phyloP scores from a whole-genome alignment of 2,797 vertebrate species.

The Myoxocephalus aenaeus region DNA sequence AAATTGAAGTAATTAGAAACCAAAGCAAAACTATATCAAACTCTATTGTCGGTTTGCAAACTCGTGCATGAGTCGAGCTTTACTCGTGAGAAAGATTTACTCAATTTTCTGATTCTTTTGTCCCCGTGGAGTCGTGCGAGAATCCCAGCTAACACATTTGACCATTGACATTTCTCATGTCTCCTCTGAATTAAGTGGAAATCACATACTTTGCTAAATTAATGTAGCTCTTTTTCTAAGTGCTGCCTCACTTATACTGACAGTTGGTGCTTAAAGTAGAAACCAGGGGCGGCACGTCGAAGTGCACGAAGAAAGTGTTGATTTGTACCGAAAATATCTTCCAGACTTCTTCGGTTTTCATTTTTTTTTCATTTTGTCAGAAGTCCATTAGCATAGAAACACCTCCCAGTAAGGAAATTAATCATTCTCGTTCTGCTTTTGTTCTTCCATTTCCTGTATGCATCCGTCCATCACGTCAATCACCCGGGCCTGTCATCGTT shows the following conservation, averaged over 20 bases:
- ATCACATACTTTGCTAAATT: neutral
- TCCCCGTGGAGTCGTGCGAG: too few relatives aligned
- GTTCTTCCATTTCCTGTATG: neutral
- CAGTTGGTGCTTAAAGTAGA: too few relatives aligned
- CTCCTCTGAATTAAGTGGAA: neutral
- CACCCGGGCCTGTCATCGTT: constrained; percentile 27
- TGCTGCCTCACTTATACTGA: neutral
- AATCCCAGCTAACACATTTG: too few relatives aligned
- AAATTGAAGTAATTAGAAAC: too few relatives aligned
- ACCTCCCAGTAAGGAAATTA: neutral
- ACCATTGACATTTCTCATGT: neutral
- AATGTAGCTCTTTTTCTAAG: too few relatives aligned
- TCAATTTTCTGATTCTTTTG: too few relatives aligned
- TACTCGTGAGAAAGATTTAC: too few relatives aligned
- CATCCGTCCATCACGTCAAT: constrained; percentile 36
- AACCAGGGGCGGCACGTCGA: neutral
- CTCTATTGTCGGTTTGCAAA: too few relatives aligned
- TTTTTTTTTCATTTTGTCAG: neutral
- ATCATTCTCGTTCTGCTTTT: neutral
- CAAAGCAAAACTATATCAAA: too few relatives aligned
- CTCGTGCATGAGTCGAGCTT: too few relatives aligned
- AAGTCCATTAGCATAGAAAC: neutral
- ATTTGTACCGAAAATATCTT: constrained; percentile 2
- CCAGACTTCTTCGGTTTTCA: neutral
- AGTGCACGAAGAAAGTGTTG: neutral